These are phyloP conservation scores for Plecotus auritus DNA, from an alignment of 2,113 vertebrate genomes.

Conservation along the genomic window DNA sequence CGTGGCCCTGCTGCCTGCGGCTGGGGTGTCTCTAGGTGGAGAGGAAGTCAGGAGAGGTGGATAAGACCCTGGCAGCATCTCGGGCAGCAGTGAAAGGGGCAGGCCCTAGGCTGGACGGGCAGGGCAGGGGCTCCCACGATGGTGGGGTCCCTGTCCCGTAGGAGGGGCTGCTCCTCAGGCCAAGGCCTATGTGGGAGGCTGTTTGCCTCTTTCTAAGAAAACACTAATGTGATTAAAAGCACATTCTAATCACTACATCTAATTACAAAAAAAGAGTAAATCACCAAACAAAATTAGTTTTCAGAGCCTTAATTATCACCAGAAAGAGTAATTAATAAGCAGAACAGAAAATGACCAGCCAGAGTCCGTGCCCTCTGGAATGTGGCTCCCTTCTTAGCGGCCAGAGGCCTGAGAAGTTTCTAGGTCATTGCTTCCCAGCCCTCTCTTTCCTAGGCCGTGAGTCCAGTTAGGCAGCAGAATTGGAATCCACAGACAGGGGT, in stretches of 20 bases:
- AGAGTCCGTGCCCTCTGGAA: not conserved
- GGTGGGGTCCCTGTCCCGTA: fast-evolving
- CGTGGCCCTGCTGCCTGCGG: not conserved
- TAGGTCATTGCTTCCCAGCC: conserved; percentile 51
- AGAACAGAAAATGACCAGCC: conserved; percentile 55
- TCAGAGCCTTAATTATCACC: conserved; percentile 62
- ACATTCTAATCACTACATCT: conserved; percentile 46
- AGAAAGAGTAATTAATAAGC: conserved; percentile 67
- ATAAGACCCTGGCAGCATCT: not conserved
- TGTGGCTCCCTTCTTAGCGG: not conserved
- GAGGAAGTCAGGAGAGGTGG: not conserved
- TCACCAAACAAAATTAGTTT: conserved; percentile 65
- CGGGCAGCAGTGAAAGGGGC: not conserved
- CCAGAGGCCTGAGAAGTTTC: conserved; percentile 35
- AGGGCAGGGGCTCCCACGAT: fast-evolving
- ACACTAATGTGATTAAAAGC: not conserved
- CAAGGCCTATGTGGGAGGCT: not conserved
- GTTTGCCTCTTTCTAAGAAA: conserved; percentile 54
- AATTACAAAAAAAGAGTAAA: conserved; percentile 54
- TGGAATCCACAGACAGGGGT: conserved; percentile 44
- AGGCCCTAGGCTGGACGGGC: not conserved
- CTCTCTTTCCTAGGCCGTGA: conserved; percentile 10
- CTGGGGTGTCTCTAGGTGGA: not conserved
- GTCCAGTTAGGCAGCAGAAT: conserved; percentile 42
- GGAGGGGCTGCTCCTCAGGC: not conserved